Percentiles rank a stretch among this genome's conserved stretches.
phyloP scores from a whole-genome alignment of 2,113 vertebrate species.

The Microcebus griseorufus region DNA sequence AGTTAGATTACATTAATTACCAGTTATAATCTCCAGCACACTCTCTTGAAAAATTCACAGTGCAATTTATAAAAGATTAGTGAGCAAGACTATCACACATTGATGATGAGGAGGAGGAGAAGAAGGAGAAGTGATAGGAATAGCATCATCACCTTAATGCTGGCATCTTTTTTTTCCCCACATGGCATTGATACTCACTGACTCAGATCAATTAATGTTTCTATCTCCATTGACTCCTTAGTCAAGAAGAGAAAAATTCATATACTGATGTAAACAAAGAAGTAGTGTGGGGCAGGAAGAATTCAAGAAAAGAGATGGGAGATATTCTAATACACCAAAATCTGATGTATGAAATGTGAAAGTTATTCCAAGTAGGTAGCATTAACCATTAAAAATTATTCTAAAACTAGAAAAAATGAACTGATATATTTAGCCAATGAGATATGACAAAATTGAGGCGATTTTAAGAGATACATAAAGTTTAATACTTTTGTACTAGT shows the following conservation, averaged over 20 bases:
- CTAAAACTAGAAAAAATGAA: background rate
- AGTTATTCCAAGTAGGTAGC: background rate
- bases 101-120: background rate
- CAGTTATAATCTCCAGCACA: background rate
- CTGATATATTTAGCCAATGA: background rate
- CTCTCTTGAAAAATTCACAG: background rate
- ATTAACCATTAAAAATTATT: background rate
- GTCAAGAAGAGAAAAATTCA: background rate
- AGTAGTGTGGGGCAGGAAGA: background rate
- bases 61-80: background rate
- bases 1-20: conserved; percentile 13
- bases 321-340: background rate
- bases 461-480: background rate
- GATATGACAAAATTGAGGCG: background rate
- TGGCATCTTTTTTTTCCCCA: background rate
- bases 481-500: background rate
- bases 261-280: background rate
- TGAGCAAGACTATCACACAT: background rate
- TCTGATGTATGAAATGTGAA: background rate
- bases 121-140: background rate
- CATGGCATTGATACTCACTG: background rate
- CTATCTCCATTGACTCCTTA: background rate
- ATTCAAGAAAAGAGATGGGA: background rate
- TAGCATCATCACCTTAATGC: background rate
- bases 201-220: conserved; percentile 9